Percentiles rank a stretch among this genome's conserved stretches.
Conservation (phyloP, 2,888 invertebrate genomes). For the Dione vanillae region DNA sequence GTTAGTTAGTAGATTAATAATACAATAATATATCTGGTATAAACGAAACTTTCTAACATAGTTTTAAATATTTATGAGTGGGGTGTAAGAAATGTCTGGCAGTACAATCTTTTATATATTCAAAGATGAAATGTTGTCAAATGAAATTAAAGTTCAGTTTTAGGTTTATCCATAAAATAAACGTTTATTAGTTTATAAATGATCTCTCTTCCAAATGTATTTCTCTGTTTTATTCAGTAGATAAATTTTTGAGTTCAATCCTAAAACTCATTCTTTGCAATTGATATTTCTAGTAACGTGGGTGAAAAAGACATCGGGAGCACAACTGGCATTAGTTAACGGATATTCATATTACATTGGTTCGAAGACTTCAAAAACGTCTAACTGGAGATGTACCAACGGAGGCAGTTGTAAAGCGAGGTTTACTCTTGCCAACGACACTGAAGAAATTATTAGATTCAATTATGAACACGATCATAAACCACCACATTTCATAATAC, state of each 20-base stretch:
- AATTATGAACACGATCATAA: slow-evolving; percentile 43
- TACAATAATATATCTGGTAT: too few species aligned
- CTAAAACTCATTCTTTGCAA: not conserved
- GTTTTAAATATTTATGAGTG: too few species aligned
- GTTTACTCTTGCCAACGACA: slow-evolving; percentile 60
- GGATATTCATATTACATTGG: slow-evolving; percentile 38
- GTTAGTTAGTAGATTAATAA: too few species aligned
- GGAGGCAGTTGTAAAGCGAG: slow-evolving; percentile 55
- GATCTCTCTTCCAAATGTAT: too few species aligned
- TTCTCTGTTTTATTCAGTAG: too few species aligned
- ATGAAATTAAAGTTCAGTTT: too few species aligned
- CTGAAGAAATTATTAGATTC: slow-evolving; percentile 33
- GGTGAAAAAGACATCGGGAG: slow-evolving; percentile 2
- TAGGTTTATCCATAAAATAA: too few species aligned
- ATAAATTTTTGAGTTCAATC: not conserved
- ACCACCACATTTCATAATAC: slow-evolving; percentile 45
- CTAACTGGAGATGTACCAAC: slow-evolving; percentile 52
- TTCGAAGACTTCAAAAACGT: slow-evolving; percentile 33
- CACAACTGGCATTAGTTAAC: slow-evolving; percentile 32
- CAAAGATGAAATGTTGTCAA: too few species aligned
- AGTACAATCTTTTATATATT: too few species aligned
- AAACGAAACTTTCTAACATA: too few species aligned
- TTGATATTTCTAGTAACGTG: slow-evolving; percentile 4
- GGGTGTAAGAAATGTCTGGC: too few species aligned
- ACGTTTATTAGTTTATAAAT: too few species aligned